Evolutionary conservation across 64 coral and sea anemone genomes (phyloP).

Genomic region (Montipora sp.): DNA sequence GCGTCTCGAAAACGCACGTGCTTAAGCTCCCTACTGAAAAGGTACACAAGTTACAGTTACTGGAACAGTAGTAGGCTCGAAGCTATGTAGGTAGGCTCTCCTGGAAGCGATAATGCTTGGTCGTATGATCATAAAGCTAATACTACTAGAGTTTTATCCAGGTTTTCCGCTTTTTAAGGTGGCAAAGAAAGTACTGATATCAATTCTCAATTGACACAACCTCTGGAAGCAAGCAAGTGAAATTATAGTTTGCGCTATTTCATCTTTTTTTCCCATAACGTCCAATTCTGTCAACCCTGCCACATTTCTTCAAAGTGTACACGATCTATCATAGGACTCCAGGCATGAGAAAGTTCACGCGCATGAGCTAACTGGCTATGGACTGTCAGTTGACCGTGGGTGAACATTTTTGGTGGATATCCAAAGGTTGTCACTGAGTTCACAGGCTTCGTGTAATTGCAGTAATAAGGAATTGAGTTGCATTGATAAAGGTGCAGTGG

Average conservation of each 20-base stretch:
- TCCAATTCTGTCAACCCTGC: not conserved
- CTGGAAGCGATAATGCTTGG: too few species aligned
- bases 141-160: too few species aligned
- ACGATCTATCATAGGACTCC: slow-evolving; percentile 3
- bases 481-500: not conserved
- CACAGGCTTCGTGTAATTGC: not conserved
- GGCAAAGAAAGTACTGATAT: too few species aligned
- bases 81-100: too few species aligned
- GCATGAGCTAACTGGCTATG: slow-evolving; percentile 5
- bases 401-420: slow-evolving; percentile 1
- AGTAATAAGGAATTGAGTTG: slow-evolving; percentile 32
- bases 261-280: not conserved
- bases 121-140: too few species aligned
- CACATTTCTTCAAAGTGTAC: slow-evolving; percentile 14
- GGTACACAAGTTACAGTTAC: too few species aligned
- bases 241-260: not conserved
- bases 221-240: too few species aligned
- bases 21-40: too few species aligned
- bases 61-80: too few species aligned
- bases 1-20: too few species aligned
- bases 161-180: too few species aligned
- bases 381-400: not conserved
- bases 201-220: too few species aligned
- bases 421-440: not conserved
- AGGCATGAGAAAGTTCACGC: not conserved